Percentiles rank a stretch among this genome's conserved stretches.
Evolutionary conservation across 1,140 invertebrate genomes (phyloP).

Genomic region (Drosophila grimshawi): DNA sequence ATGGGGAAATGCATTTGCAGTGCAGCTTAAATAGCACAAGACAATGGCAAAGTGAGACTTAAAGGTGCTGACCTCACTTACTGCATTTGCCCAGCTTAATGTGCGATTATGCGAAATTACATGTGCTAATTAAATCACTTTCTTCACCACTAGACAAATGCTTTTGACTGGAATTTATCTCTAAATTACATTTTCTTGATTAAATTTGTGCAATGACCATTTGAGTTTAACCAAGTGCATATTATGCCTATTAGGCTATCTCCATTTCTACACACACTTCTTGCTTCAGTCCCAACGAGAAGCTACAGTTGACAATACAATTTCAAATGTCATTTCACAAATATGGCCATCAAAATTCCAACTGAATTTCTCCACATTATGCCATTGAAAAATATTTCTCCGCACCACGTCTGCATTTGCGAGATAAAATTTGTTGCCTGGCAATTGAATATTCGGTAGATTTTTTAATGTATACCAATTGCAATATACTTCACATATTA

Average conservation of each 20-base stretch:
- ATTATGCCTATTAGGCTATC: background rate
- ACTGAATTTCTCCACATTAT: constrained; percentile 17
- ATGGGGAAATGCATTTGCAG: constrained; percentile 17
- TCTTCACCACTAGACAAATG: background rate
- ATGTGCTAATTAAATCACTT: constrained; percentile 22
- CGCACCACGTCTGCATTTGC: constrained; percentile 40
- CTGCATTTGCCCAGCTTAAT: constrained; percentile 18
- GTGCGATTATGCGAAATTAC: constrained; percentile 28
- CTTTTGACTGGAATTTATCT: background rate
- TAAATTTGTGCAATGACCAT: background rate
- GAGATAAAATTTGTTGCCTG: constrained; percentile 48
- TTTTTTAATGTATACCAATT: constrained; percentile 65
- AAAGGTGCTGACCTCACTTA: constrained; percentile 55
- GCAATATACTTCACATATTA: constrained; percentile 30
- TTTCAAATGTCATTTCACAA: constrained; percentile 11
- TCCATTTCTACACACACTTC: background rate
- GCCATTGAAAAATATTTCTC: background rate
- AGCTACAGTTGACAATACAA: constrained; percentile 6
- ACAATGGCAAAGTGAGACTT: constrained; percentile 45
- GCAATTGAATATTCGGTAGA: constrained; percentile 23
- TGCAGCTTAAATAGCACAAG: constrained; percentile 54
- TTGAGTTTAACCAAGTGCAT: background rate
- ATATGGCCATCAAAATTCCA: constrained; percentile 27
- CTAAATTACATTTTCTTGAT: background rate
- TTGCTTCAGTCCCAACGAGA: background rate